phyloP scores from a whole-genome alignment of 1,140 invertebrate genomes.

The Frieseomelitta varia region DNA sequence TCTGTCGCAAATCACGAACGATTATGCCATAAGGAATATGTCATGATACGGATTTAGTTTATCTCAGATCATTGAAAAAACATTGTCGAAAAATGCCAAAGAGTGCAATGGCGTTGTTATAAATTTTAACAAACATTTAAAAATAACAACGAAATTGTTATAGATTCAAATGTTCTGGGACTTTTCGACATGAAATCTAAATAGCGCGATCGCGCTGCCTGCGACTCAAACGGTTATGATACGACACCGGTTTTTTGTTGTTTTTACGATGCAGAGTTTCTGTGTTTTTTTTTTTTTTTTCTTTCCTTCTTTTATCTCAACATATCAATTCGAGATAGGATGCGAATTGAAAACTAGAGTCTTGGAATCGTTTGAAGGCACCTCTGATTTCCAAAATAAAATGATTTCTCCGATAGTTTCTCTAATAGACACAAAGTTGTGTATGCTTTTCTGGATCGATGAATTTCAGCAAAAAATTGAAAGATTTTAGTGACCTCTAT shows the following conservation, averaged over 20 bases:
- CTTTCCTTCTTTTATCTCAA: background rate
- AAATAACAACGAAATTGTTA: no score
- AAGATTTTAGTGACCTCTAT: no score
- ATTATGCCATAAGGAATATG: no score
- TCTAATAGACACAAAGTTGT: background rate
- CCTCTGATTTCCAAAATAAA: background rate
- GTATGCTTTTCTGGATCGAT: no score
- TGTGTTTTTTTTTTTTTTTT: background rate
- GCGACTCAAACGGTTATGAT: background rate
- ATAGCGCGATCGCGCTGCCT: no score
- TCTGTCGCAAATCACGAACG: no score
- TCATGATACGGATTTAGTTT: background rate
- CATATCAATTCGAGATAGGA: background rate
- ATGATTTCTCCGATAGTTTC: background rate
- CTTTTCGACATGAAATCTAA: no score
- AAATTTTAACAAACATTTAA: no score
- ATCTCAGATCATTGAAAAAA: background rate
- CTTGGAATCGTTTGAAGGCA: background rate
- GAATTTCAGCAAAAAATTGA: no score
- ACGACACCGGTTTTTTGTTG: background rate
- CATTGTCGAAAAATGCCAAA: no score
- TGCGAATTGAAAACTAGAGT: background rate
- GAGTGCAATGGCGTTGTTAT: no score
- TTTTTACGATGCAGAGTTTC: background rate
- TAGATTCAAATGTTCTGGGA: no score